Percentiles rank a stretch among this genome's conserved stretches.
Conservation (phyloP, 2,113 vertebrate species). For the Laticauda colubrina region DNA sequence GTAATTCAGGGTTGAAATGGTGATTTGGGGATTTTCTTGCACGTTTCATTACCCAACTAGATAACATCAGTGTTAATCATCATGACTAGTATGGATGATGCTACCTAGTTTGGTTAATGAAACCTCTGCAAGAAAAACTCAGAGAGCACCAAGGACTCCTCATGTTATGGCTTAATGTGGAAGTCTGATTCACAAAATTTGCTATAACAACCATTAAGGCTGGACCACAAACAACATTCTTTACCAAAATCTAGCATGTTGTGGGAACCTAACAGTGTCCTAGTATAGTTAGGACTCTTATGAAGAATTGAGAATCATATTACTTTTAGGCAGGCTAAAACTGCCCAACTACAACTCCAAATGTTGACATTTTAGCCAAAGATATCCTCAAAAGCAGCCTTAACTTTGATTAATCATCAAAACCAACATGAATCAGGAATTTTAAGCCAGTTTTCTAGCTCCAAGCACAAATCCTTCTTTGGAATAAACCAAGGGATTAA, state of each 20-base stretch:
- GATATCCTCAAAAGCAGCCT: background rate
- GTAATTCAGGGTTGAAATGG: background rate
- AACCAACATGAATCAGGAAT: background rate
- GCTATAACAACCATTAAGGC: background rate
- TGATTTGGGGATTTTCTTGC: background rate
- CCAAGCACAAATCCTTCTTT: background rate
- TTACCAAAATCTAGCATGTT: background rate
- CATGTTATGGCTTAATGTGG: background rate
- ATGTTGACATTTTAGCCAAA: background rate
- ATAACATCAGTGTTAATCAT: background rate
- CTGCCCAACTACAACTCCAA: background rate
- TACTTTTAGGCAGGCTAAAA: background rate
- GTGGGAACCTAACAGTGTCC: background rate
- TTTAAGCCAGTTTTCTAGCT: background rate
- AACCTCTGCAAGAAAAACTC: background rate
- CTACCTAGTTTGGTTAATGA: background rate
- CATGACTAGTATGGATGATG: too few species aligned
- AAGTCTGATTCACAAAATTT: background rate
- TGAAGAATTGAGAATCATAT: background rate
- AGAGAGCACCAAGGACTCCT: background rate
- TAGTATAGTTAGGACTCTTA: background rate
- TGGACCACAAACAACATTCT: background rate
- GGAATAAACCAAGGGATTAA: background rate
- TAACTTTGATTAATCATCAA: background rate
- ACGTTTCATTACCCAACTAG: background rate